Evolutionary conservation across 1,140 invertebrate genomes (phyloP), one percentile per base, ranked within the genome.

Genomic region (Dendrolimus punctatus): DNA sequence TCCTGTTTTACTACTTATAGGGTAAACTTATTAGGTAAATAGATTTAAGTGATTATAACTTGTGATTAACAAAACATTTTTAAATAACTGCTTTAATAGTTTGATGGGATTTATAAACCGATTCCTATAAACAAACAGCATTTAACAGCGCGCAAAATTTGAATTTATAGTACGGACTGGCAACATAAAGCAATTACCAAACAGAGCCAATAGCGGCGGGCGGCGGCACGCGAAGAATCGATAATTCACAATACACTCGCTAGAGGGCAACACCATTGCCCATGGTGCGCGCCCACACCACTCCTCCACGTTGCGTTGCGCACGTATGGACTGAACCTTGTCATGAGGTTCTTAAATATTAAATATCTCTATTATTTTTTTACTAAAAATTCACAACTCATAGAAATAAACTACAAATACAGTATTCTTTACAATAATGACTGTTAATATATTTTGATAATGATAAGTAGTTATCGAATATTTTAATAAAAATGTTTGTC

Each of bases 211-310:
- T 85, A 23, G 23, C 1, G 71, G 80, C 73, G 72, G 72, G 65
- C 61, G 68, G 80, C 73, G 73, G 76, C 73, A 73, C 71, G 74
- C 70, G 64, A 76, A 78, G 80, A 88, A 88, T 88, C 86, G 85
- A 87, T 88, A 88, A 85, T 76, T 87, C 81, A 74, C 71, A 80
- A 85, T 84, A 80, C 79, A 73, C 70, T 80, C 86, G 82, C 80
- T 83, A 84, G 86, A 87, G 84, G 77, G 84, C 85, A 73, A 76
- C 79, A 64, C 67, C 60, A 61, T 66, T 68, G 60, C 59, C 67
- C 68, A 74, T 71, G 76, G 70, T 85, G 79, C 81, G 80, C 83
- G 76, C 83, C 78, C 76, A 85, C 82, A 76, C 80, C 68, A 74
- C 76, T 75, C 72, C 76, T 78, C 76, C 81, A 79, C 78, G 76